phyloP scores from a whole-genome alignment of 2,113 vertebrate genomes.

The Ictalurus furcatus region DNA sequence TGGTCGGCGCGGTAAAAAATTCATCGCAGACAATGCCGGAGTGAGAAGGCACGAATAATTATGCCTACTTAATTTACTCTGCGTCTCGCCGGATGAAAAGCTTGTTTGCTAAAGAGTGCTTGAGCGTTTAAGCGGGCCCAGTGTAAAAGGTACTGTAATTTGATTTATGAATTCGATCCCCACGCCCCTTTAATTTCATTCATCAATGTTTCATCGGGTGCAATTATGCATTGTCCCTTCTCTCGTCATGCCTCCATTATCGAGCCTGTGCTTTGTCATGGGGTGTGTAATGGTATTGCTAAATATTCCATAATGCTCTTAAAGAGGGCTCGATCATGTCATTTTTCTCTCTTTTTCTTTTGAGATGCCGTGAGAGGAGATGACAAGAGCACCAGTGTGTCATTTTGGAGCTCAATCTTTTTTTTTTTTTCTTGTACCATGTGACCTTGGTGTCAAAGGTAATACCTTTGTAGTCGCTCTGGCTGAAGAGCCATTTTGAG shows the following conservation, averaged over 20 bases:
- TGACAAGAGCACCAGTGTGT: not conserved
- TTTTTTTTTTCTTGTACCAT: not conserved
- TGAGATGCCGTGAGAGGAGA: not conserved
- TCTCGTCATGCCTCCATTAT: constrained; percentile 70
- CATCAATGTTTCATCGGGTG: constrained; percentile 78
- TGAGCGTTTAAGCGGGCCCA: constrained; percentile 61
- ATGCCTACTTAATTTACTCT: constrained; percentile 75
- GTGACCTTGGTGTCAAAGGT: not conserved
- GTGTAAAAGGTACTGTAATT: constrained; percentile 73
- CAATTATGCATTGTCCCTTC: constrained; percentile 74
- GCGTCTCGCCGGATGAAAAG: constrained; percentile 61
- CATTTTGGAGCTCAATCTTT: not conserved
- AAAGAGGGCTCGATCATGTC: not conserved
- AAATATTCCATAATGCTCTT: constrained; percentile 68
- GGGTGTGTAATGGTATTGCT: constrained; percentile 71
- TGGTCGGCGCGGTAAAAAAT: constrained; percentile 85
- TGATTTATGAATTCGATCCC: constrained; percentile 82
- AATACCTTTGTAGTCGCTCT: not conserved
- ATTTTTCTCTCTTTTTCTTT: not conserved
- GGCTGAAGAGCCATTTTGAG: too few species aligned
- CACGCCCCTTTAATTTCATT: constrained; percentile 72
- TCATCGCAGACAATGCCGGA: constrained; percentile 74
- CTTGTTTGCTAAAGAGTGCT: constrained; percentile 57
- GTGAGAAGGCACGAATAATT: constrained; percentile 76
- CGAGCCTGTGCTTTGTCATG: constrained; percentile 62